Base-by-base conservation (phyloP, 1,140 invertebrate genomes). In the Leptinotarsa texana region DNA sequence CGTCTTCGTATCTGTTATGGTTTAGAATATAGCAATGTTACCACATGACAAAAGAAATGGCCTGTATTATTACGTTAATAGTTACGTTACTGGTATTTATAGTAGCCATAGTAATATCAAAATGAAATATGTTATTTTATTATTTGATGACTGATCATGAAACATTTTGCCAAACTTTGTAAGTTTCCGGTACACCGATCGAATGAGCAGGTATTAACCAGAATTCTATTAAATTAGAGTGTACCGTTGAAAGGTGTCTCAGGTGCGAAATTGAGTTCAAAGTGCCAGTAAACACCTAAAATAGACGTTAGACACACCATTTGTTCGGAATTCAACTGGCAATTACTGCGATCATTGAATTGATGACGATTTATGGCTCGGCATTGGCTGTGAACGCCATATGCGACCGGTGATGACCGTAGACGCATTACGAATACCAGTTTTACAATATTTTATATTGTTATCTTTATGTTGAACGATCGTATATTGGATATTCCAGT, bases 261-360 rank as follows among this genome's bases (percentile, higher is more conserved):
- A 73, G 72, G 18, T 73, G 72, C 48, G 2, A 62, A 65, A 65
- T 66, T 48, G 27, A 71, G 63, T 47, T n/a, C 63, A 65, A 61
- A 74, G 73, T 74, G 73, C 51, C 22, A 48, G 47, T 62, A 62
- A 69, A 69, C 73, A 69, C 73, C 67, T 74, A 74, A 69, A 74
- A 69, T 51, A 69, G 67, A 74, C 66, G 63, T 74, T 74, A 74
- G 67, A 74, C 33, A 74, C 73, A 65, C 73, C 73, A 74, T 74
- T 74, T 74, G 73, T 74, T 69, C 13, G 65, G 27, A 74, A 68
- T 74, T 74, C 63, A 68, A 62, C 49, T 57, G 49, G 21, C 65
- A 74, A 68, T 74, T 68, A 68, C 51, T 13, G 18, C 65, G 67
- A 74, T 74, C 51, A 69, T 68, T 69, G 73, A 18, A 65, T 73